Evolutionary conservation across 2,888 invertebrate genomes (phyloP).

Genomic region (Stenchaetothrips biformis): DNA sequence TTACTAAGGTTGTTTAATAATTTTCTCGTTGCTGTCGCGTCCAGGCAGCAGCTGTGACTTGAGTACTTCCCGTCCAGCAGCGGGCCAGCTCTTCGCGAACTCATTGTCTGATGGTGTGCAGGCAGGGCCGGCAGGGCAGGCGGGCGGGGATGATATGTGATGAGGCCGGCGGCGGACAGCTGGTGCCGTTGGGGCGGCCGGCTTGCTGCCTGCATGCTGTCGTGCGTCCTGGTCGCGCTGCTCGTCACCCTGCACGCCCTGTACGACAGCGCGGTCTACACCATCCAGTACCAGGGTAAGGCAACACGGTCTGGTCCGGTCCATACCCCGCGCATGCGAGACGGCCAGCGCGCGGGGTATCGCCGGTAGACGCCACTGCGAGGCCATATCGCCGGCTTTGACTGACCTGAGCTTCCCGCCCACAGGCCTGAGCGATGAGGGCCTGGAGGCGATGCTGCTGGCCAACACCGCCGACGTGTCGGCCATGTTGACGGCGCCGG

Average conservation of each 20-base stretch:
- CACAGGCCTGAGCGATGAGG: constrained; percentile 5
- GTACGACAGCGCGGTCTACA: constrained; percentile 35
- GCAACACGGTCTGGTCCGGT: too few species aligned
- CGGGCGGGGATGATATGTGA: constrained; percentile 3
- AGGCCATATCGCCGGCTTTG: too few species aligned
- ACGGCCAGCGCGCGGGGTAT: too few species aligned
- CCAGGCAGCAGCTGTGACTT: too few species aligned
- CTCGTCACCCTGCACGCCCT: constrained; percentile 36
- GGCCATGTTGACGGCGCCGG: neutral
- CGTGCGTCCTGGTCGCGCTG: constrained; percentile 34
- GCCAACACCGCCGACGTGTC: constrained; percentile 2
- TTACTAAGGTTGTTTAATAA: too few species aligned
- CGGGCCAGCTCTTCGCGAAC: too few species aligned
- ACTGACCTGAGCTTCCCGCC: neutral
- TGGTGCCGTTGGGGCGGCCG: constrained; percentile 26
- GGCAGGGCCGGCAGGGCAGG: neutral
- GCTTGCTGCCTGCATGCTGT: constrained; percentile 32
- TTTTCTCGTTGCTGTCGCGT: neutral
- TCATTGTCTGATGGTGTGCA: too few species aligned
- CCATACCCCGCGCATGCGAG: too few species aligned
- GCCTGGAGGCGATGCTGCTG: constrained; percentile 11
- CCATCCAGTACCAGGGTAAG: constrained; percentile 31
- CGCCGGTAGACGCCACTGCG: too few species aligned
- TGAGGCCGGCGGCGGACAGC: constrained; percentile 10
- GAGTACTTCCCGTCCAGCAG: too few species aligned